phyloP scores from a whole-genome alignment of 2,797 vertebrate genomes.

The Schizopygopsis malacanthus region DNA sequence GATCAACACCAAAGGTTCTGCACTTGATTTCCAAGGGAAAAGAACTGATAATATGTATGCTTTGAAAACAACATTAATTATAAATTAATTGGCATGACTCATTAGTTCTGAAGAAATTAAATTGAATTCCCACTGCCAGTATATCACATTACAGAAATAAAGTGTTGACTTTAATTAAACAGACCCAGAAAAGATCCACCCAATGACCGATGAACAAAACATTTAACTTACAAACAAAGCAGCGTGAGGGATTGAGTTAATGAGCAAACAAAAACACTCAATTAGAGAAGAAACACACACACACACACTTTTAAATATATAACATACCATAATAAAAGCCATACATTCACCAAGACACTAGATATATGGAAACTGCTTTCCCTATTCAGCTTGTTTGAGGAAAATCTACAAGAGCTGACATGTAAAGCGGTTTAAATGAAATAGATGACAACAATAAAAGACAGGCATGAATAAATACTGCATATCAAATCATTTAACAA shows the following conservation, averaged over 20 bases:
- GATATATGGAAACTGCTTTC: background rate
- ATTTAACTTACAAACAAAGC: background rate
- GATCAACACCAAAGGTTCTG: background rate
- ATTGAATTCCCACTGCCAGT: background rate
- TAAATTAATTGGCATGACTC: background rate
- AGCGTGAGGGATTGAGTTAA: background rate
- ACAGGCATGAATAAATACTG: background rate
- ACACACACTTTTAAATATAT: background rate
- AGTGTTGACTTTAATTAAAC: background rate
- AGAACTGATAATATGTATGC: background rate
- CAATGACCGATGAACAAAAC: background rate
- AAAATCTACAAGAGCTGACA: background rate
- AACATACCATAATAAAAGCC: too few relatives aligned
- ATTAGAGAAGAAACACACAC: background rate
- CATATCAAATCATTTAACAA: background rate
- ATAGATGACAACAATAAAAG: background rate
- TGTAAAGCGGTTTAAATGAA: background rate
- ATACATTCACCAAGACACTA: too few relatives aligned
- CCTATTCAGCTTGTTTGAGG: background rate
- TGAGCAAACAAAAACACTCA: background rate
- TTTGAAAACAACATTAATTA: background rate
- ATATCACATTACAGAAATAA: background rate
- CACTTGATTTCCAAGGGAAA: background rate
- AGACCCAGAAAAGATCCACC: background rate
- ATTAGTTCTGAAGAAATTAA: background rate